Percentiles rank a stretch among this genome's conserved stretches.
Evolutionary conservation across 2,888 invertebrate species (phyloP).

Genomic region (Synanthedon myopaeformis): DNA sequence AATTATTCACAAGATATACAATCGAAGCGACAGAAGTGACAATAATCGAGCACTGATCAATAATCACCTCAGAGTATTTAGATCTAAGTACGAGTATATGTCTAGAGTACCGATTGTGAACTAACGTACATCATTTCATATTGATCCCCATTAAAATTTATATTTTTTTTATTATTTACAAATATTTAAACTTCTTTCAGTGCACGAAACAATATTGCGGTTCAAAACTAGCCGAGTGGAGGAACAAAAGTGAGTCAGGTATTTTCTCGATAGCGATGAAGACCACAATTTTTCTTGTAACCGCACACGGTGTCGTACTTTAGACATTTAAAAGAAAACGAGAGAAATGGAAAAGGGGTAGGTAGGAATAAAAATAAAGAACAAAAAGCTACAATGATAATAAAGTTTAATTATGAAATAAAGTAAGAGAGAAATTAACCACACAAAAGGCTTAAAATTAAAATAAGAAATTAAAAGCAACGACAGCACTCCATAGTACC

Average conservation of each 20-base stretch:
- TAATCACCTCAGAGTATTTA: slow-evolving; percentile 48
- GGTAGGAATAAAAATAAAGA: slow-evolving; percentile 44
- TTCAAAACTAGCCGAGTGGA: slow-evolving; percentile 1
- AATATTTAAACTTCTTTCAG: slow-evolving; percentile 47
- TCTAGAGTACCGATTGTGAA: slow-evolving; percentile 67
- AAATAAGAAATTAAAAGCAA: slow-evolving; percentile 46
- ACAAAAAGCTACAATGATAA: slow-evolving; percentile 60
- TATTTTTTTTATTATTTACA: slow-evolving; percentile 55
- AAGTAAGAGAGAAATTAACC: slow-evolving; percentile 68
- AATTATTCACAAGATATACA: slow-evolving; percentile 34
- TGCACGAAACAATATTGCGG: slow-evolving; percentile 18
- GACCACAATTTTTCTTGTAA: slow-evolving; percentile 9
- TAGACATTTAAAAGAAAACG: slow-evolving; percentile 28
- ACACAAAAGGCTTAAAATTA: slow-evolving; percentile 66
- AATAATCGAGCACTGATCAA: slow-evolving; percentile 25
- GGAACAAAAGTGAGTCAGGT: neutral
- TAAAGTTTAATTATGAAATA: slow-evolving; percentile 68
- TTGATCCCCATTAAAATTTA: slow-evolving; percentile 68
- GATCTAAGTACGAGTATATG: slow-evolving; percentile 56
- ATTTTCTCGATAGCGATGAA: neutral
- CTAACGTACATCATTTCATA: slow-evolving; percentile 62
- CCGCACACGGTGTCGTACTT: slow-evolving; percentile 22
- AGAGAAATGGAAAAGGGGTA: slow-evolving; percentile 37
- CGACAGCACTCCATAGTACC: slow-evolving; percentile 22
- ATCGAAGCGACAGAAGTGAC: slow-evolving; percentile 42